phyloP scores from a whole-genome alignment of 2,113 vertebrate genomes.

The Hemicordylus capensis region DNA sequence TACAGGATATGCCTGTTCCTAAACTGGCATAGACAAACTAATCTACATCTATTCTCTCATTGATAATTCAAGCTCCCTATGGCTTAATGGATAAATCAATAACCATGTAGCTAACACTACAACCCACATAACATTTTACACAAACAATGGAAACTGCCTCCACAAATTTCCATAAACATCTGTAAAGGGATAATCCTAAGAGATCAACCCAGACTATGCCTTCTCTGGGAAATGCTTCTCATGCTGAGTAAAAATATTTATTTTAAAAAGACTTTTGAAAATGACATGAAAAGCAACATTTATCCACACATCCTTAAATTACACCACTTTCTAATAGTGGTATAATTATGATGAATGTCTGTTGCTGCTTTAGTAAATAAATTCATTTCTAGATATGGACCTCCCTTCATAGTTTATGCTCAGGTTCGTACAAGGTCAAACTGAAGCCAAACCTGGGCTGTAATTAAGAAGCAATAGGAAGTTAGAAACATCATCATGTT shows the following conservation, averaged over 20 bases:
- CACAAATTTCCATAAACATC: background rate
- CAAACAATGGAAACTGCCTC: background rate
- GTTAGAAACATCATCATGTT: background rate
- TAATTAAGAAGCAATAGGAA: background rate
- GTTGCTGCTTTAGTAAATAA: background rate
- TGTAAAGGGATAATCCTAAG: background rate
- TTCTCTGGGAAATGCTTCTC: background rate
- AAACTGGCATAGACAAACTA: background rate
- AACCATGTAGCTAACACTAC: background rate
- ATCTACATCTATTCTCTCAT: background rate
- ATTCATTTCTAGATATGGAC: background rate
- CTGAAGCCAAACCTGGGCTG: background rate
- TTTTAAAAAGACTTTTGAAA: background rate
- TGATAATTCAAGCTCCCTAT: background rate
- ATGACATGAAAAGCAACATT: background rate
- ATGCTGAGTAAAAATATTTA: background rate
- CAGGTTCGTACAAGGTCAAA: background rate
- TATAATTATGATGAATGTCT: background rate
- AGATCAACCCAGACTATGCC: background rate
- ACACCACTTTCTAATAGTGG: background rate
- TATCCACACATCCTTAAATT: background rate
- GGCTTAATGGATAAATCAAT: background rate
- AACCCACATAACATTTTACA: background rate
- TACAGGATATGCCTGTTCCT: constrained; percentile 3
- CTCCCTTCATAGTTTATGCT: background rate